Evolutionary conservation across 2,797 vertebrate genomes (phyloP).

Genomic region (Acipenser ruthenus): DNA sequence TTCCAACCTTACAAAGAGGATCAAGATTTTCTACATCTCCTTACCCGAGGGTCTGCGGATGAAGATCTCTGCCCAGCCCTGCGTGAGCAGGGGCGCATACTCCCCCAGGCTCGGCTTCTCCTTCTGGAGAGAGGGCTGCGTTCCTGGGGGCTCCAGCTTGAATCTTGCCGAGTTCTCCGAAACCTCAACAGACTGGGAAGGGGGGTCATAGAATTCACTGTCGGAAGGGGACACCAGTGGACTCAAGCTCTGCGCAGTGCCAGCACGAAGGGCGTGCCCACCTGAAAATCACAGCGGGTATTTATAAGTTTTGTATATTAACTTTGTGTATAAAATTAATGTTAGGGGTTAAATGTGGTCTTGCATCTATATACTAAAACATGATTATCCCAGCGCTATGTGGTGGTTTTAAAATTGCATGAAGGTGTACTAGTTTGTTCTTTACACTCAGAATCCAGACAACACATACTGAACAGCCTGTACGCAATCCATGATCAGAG

Average conservation of each 20-base stretch:
- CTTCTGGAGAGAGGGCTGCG: conserved; percentile 52
- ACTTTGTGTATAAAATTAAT: too few relatives aligned
- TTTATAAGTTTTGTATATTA: too few relatives aligned
- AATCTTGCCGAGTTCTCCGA: conserved; percentile 50
- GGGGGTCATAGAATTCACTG: conserved; percentile 47
- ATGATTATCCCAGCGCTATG: too few relatives aligned
- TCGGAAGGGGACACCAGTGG: conserved; percentile 65
- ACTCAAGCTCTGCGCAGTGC: conserved; percentile 68
- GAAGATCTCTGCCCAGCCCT: conserved; percentile 95
- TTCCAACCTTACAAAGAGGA: too few relatives aligned
- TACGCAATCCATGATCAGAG: too few relatives aligned
- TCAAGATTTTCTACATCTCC: neutral
- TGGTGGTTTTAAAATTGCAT: too few relatives aligned
- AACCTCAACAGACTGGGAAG: conserved; percentile 39
- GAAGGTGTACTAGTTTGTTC: too few relatives aligned
- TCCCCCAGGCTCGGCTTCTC: conserved; percentile 81
- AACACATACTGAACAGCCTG: too few relatives aligned
- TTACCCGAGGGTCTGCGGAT: conserved; percentile 90
- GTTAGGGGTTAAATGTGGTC: too few relatives aligned
- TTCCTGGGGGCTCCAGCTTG: conserved; percentile 29
- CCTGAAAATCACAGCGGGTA: conserved; percentile 49
- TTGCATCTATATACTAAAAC: too few relatives aligned
- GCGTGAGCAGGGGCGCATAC: conserved; percentile 85
- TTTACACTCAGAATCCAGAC: too few relatives aligned
- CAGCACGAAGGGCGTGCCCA: conserved; percentile 83